Percentiles rank a stretch among this genome's conserved stretches.
These are phyloP conservation scores for Drosophila kokeensis DNA, from an alignment of 2,888 invertebrate species.

Conservation along the genomic window DNA sequence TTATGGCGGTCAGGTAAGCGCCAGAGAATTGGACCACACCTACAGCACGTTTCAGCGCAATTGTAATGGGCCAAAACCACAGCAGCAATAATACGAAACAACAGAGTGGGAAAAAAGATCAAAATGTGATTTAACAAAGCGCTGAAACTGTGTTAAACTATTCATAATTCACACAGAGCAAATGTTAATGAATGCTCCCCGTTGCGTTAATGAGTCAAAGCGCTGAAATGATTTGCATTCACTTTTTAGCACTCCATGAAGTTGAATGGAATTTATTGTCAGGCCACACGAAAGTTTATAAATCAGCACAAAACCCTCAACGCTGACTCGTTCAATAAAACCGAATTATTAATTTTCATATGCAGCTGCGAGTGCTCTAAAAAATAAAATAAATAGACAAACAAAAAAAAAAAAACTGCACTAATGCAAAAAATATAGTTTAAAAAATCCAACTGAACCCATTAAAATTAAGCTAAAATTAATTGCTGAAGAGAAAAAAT, in stretches of 20 bases:
- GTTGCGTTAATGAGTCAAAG: slow-evolving; percentile 75
- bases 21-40: slow-evolving; percentile 58
- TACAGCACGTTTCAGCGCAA: slow-evolving; percentile 33
- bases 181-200: slow-evolving; percentile 76
- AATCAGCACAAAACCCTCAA: slow-evolving; percentile 51
- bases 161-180: slow-evolving; percentile 58
- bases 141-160: slow-evolving; percentile 54
- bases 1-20: slow-evolving; percentile 34
- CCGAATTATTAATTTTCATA: slow-evolving; percentile 38
- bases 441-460: slow-evolving; percentile 15
- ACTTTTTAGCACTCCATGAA: slow-evolving; percentile 62
- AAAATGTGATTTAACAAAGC: slow-evolving; percentile 47
- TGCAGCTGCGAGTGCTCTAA: slow-evolving; percentile 25
- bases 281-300: slow-evolving; percentile 58
- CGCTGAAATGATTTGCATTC: slow-evolving; percentile 80
- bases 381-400: background rate
- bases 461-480: slow-evolving; percentile 71
- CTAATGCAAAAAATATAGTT: background rate
- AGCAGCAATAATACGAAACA: slow-evolving; percentile 18
- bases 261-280: slow-evolving; percentile 67
- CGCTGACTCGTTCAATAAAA: slow-evolving; percentile 36
- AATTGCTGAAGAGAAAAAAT: slow-evolving; percentile 56
- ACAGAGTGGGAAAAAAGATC: slow-evolving; percentile 1
- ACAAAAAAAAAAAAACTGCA: background rate
- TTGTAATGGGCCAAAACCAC: slow-evolving; percentile 34